Evolutionary conservation across 2,113 vertebrate species (phyloP).

Genomic region (Diglossa brunneiventris): DNA sequence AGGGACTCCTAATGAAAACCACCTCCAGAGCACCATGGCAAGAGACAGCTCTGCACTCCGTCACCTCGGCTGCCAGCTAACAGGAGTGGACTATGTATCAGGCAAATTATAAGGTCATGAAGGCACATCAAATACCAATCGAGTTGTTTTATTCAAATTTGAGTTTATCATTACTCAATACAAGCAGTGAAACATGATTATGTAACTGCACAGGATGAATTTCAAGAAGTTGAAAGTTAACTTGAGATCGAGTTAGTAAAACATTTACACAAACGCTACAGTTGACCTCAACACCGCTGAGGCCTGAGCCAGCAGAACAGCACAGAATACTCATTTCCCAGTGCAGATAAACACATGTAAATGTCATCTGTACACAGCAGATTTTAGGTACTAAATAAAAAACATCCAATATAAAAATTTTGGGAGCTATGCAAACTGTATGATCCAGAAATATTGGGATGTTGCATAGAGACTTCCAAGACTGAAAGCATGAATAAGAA

Average conservation of each 20-base stretch:
- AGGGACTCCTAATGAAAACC: background rate
- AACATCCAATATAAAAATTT: background rate
- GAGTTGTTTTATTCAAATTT: background rate
- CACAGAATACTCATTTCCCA: background rate
- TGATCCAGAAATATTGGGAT: background rate
- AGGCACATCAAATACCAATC: background rate
- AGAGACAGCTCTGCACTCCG: background rate
- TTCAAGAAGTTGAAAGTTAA: constrained; percentile 11
- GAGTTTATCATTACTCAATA: constrained; percentile 14
- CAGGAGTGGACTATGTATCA: background rate
- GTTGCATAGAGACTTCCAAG: background rate
- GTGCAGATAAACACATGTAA: background rate
- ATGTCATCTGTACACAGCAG: background rate
- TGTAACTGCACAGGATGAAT: background rate
- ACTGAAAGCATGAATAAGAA: background rate
- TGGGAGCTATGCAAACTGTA: background rate
- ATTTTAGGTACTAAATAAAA: background rate
- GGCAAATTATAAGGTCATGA: background rate
- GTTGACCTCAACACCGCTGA: background rate
- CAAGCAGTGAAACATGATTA: background rate
- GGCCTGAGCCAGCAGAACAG: background rate
- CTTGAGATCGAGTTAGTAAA: background rate
- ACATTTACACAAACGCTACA: background rate
- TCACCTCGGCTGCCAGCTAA: background rate
- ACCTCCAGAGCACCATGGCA: accelerated